Percentiles rank a stretch among this genome's conserved stretches.
phyloP scores from a whole-genome alignment of 2,113 vertebrate species.

The Ellobius talpinus region DNA sequence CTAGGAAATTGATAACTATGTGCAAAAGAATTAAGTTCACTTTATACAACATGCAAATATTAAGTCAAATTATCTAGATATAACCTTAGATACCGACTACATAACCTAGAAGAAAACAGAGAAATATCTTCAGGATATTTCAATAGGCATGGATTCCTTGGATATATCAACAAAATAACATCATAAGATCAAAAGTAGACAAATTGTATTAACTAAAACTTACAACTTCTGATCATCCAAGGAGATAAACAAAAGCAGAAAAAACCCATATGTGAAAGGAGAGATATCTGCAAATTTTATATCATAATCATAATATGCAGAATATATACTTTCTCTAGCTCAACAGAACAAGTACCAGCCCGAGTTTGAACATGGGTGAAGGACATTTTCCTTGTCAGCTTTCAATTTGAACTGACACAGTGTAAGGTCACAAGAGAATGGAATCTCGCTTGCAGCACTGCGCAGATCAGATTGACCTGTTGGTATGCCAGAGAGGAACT shows the following conservation, averaged over 20 bases:
- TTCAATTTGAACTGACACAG: not conserved
- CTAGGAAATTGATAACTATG: not conserved
- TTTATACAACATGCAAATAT: not conserved
- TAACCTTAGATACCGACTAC: not conserved
- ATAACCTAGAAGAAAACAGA: not conserved
- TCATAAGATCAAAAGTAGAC: not conserved
- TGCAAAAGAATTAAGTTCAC: not conserved
- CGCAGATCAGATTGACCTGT: not conserved
- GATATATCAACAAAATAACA: not conserved
- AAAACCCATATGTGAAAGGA: not conserved
- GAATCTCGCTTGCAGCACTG: not conserved
- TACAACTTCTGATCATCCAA: too few species aligned
- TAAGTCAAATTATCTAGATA: not conserved
- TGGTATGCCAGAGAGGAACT: not conserved
- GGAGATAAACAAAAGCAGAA: not conserved
- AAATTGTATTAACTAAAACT: not conserved
- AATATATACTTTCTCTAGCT: not conserved
- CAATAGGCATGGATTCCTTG: not conserved
- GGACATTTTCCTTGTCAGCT: not conserved
- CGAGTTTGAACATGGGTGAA: not conserved
- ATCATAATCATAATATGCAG: not conserved
- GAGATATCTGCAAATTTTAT: not conserved
- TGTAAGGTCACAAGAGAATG: not conserved
- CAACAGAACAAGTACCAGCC: not conserved
- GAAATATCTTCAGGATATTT: not conserved